phyloP scores from a whole-genome alignment of 53 echinoderm and acorn worm genomes.

The Hippasteria phrygiana region DNA sequence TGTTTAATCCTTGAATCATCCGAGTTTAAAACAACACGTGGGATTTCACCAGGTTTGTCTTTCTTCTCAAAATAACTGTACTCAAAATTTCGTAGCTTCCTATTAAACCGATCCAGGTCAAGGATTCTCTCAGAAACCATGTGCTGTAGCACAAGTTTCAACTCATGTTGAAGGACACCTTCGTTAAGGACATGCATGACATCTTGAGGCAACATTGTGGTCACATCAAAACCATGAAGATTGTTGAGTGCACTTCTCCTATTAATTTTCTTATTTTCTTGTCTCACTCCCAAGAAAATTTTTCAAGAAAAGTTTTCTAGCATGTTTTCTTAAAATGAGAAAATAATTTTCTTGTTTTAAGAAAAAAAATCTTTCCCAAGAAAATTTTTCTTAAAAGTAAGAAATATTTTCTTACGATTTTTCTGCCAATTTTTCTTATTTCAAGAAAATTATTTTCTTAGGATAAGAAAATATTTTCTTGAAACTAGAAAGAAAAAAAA shows the following conservation, averaged over 20 bases:
- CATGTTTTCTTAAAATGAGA: no score
- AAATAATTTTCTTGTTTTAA: no score
- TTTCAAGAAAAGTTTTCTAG: no score
- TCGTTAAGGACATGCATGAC: constrained; percentile 49
- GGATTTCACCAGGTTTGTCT: constrained; percentile 22
- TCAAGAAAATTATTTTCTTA: no score
- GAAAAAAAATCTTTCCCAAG: no score
- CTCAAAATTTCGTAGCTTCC: background rate
- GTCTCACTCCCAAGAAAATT: no score
- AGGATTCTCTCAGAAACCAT: constrained; percentile 1
- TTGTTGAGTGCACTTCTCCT: constrained; percentile 37
- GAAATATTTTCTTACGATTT: no score
- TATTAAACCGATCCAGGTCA: background rate
- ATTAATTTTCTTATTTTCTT: no score
- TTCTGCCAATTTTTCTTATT: no score
- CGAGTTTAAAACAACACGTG: background rate
- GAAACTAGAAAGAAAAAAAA: no score
- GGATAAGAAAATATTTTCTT: no score
- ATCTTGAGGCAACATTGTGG: constrained; percentile 49
- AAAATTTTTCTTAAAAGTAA: no score
- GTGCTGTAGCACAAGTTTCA: constrained; percentile 20
- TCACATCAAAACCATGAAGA: constrained; percentile 55
- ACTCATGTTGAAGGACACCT: constrained; percentile 38
- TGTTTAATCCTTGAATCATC: constrained; percentile 17
- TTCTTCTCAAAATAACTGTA: constrained; percentile 26